Conservation (phyloP, 1,140 invertebrate genomes). For the Platyscapa corneri region DNA sequence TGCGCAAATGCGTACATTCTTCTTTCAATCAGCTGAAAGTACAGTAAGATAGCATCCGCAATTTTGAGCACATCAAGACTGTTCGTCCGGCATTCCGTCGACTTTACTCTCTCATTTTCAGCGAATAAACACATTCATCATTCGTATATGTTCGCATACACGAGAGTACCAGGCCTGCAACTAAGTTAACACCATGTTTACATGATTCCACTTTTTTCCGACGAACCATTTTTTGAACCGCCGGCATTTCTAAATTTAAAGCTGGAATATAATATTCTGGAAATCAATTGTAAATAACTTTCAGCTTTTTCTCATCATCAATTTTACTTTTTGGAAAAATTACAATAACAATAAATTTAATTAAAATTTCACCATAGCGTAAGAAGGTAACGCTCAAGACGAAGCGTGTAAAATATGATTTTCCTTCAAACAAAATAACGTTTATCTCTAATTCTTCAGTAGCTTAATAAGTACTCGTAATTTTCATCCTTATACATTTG, state of each 20-base stretch:
- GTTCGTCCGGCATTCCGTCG: neutral
- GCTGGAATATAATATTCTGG: neutral
- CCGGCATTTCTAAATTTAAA: neutral
- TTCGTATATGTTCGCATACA: neutral
- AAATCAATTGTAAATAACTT: neutral
- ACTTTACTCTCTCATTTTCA: conserved; percentile 11
- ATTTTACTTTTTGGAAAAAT: too few species aligned
- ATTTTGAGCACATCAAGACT: conserved; percentile 7
- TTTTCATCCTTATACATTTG: neutral
- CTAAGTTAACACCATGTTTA: conserved; percentile 26
- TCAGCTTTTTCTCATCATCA: too few species aligned
- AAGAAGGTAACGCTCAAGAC: too few species aligned
- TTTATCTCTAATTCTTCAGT: neutral
- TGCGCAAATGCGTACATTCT: neutral
- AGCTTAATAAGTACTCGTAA: neutral
- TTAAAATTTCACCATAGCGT: too few species aligned
- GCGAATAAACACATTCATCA: neutral
- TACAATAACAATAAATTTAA: too few species aligned
- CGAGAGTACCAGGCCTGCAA: neutral
- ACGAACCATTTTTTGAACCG: neutral
- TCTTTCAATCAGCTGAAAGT: neutral
- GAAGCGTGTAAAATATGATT: too few species aligned
- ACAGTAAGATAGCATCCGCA: neutral
- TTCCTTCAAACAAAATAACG: too few species aligned
- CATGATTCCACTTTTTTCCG: conserved; percentile 24